Conservation (phyloP, 2,888 invertebrate species). For the Microctonus brassicae region DNA sequence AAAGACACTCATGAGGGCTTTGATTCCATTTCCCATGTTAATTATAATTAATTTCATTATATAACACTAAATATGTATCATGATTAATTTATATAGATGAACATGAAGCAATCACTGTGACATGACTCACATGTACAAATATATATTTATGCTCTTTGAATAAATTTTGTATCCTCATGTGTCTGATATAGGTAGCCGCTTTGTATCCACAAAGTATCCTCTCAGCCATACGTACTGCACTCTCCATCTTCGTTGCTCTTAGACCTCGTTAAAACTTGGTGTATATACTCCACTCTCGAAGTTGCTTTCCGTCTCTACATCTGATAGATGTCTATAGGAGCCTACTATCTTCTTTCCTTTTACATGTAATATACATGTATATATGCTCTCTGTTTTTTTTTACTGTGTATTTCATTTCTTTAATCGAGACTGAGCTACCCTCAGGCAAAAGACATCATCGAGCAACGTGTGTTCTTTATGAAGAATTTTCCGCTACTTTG, state of each 20-base stretch:
- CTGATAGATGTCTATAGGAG: no score
- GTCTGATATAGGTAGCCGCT: constrained; percentile 30
- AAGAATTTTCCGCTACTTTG: neutral
- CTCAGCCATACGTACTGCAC: constrained; percentile 44
- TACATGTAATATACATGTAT: neutral
- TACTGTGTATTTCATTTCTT: constrained; percentile 13
- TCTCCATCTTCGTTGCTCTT: constrained; percentile 28
- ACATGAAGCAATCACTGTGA: neutral
- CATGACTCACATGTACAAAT: neutral
- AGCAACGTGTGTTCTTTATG: neutral
- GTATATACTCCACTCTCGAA: constrained; percentile 43
- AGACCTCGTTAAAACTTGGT: constrained; percentile 57
- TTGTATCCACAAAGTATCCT: constrained; percentile 46
- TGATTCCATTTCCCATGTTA: neutral
- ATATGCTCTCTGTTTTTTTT: neutral
- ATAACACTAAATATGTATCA: neutral
- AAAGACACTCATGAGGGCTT: neutral
- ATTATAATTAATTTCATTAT: constrained; percentile 5
- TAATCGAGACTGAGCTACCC: constrained; percentile 18
- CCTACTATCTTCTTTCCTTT: neutral
- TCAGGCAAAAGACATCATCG: constrained; percentile 17
- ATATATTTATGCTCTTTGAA: neutral
- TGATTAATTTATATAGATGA: neutral
- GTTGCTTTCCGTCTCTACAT: constrained; percentile 27
- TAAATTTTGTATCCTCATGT: neutral